Conservation (phyloP, 2,888 invertebrate genomes). For the Coremacera marginata region DNA sequence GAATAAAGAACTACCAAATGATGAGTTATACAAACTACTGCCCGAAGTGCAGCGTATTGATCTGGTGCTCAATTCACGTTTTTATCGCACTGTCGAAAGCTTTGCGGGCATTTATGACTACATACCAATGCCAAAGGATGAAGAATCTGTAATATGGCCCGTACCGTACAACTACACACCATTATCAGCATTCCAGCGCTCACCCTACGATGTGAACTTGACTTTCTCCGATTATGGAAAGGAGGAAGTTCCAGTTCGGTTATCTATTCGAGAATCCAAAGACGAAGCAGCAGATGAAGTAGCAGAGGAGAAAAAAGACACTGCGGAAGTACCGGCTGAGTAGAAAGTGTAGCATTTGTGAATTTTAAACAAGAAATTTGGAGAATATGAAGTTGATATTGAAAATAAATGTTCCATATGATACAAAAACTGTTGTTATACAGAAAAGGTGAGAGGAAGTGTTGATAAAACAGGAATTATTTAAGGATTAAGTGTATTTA, state of each 20-base stretch:
- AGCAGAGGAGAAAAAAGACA: constrained; percentile 19
- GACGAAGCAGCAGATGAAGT: not conserved
- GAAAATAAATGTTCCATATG: too few relatives aligned
- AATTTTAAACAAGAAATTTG: not conserved
- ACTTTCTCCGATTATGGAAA: constrained; percentile 58
- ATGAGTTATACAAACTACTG: constrained; percentile 49
- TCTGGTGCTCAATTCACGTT: constrained; percentile 56
- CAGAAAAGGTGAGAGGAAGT: too few relatives aligned
- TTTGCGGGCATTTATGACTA: constrained; percentile 51
- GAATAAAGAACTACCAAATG: constrained; percentile 37
- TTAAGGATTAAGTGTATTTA: too few relatives aligned
- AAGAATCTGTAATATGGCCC: constrained; percentile 60
- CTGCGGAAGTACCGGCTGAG: not conserved
- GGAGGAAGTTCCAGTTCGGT: constrained; percentile 39
- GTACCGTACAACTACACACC: constrained; percentile 59
- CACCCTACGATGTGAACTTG: constrained; percentile 62
- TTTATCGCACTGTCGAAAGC: constrained; percentile 54
- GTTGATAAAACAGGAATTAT: too few relatives aligned
- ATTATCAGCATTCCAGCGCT: constrained; percentile 56
- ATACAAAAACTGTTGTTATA: too few relatives aligned
- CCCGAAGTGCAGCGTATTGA: constrained; percentile 63
- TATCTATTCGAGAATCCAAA: too few relatives aligned
- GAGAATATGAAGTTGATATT: not conserved
- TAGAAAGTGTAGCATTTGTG: too few relatives aligned
- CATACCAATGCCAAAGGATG: constrained; percentile 52